A percentile compares a stretch with the other conserved stretches of the same genome.
Conservation (phyloP, 2,888 invertebrate genomes). For the Aricia artaxerxes region DNA sequence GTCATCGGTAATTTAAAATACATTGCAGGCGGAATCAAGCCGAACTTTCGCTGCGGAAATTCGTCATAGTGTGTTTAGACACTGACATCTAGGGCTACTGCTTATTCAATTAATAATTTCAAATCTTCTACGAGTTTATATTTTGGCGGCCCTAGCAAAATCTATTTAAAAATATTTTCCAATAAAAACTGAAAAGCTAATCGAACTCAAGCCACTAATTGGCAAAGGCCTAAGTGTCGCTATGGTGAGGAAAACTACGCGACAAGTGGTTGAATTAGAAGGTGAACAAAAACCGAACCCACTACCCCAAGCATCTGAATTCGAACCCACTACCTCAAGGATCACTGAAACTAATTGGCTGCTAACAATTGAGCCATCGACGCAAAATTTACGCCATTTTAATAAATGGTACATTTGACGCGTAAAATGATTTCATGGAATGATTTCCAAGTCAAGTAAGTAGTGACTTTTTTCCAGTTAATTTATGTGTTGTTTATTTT, state of each 20-base stretch:
- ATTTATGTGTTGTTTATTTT: no score
- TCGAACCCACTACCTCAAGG: slow-evolving; percentile 21
- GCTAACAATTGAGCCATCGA: neutral
- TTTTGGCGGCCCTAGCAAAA: neutral
- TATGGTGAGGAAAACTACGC: slow-evolving; percentile 33
- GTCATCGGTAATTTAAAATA: no score
- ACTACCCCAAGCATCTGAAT: neutral
- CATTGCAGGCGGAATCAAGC: no score
- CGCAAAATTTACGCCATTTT: slow-evolving; percentile 15
- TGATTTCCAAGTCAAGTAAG: neutral
- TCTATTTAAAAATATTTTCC: neutral
- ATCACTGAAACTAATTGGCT: slow-evolving; percentile 26
- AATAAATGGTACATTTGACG: slow-evolving; percentile 3
- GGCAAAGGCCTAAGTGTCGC: slow-evolving; percentile 32
- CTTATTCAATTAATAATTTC: neutral
- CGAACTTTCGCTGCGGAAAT: no score
- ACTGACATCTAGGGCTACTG: neutral
- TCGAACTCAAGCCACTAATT: slow-evolving; percentile 16
- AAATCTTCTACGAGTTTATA: neutral
- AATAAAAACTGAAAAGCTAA: neutral
- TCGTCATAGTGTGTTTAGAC: no score
- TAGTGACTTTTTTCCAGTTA: neutral
- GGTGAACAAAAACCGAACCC: slow-evolving; percentile 27
- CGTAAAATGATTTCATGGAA: neutral
- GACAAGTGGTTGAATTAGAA: slow-evolving; percentile 16